Conservation (phyloP, 1,140 invertebrate genomes). For the Platorchestia sp. region DNA sequence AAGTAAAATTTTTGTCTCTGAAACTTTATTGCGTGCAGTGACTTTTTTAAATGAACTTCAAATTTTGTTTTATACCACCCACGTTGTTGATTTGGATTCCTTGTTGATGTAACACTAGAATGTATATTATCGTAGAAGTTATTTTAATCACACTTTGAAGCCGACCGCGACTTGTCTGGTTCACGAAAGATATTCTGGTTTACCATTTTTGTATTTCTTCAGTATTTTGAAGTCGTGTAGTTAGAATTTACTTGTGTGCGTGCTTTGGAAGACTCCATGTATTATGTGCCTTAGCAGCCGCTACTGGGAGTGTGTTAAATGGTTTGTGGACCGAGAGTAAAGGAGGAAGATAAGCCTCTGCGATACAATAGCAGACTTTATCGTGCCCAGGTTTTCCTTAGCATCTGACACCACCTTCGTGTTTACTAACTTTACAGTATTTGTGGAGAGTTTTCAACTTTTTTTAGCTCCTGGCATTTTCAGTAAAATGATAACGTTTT, state of each 20-base stretch:
- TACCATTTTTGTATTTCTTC: slow-evolving; percentile 18
- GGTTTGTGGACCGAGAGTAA: background rate
- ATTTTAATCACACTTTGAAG: background rate
- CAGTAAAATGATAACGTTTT: background rate
- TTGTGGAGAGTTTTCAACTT: background rate
- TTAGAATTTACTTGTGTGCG: slow-evolving; percentile 11
- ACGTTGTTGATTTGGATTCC: background rate
- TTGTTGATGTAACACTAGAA: background rate
- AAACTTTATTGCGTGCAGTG: background rate
- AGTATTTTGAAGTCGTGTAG: slow-evolving; percentile 1
- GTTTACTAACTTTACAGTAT: background rate
- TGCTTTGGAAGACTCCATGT: background rate
- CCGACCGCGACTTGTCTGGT: background rate
- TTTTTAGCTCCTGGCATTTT: background rate
- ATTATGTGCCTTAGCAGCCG: slow-evolving; percentile 32
- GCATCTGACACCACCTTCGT: background rate
- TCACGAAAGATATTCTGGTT: slow-evolving; percentile 30
- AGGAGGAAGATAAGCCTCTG: background rate
- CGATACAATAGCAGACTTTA: background rate
- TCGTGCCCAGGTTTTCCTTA: background rate
- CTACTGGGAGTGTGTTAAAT: background rate
- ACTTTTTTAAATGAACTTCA: background rate
- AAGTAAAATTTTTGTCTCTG: background rate
- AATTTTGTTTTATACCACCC: background rate
- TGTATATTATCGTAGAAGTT: background rate